Evolutionary conservation across 2,797 vertebrate genomes (phyloP).

Genomic region (Apodemus agrarius): DNA sequence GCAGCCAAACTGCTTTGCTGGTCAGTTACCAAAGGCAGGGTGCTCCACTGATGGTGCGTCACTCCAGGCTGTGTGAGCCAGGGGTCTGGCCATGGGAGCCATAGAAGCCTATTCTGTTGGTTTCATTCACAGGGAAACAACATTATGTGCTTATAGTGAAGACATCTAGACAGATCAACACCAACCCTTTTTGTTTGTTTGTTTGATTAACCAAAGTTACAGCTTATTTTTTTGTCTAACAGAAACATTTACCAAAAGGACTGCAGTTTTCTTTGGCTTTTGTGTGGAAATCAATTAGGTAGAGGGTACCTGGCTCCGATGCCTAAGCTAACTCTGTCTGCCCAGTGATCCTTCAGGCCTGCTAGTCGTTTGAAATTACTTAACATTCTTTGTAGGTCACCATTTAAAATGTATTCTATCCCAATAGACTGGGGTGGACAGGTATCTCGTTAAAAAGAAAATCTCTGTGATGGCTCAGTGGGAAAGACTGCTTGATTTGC

Average conservation of each 20-base stretch:
- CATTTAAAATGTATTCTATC: background rate
- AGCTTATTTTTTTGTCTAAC: background rate
- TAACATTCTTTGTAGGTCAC: background rate
- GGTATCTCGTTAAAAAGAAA: background rate
- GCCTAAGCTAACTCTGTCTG: background rate
- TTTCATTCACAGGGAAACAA: background rate
- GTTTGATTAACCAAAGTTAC: background rate
- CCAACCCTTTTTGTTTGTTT: background rate
- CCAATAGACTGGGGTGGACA: background rate
- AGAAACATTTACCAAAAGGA: background rate
- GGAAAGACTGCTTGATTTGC: background rate
- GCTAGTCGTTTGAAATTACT: background rate
- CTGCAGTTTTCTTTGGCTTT: background rate
- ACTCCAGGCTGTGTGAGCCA: fast-evolving
- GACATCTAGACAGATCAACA: background rate
- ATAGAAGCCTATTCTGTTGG: background rate
- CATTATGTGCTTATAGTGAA: background rate
- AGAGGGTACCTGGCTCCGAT: background rate
- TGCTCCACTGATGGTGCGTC: too few species aligned
- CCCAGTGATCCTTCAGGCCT: background rate
- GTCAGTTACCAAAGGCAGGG: background rate
- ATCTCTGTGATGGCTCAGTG: background rate
- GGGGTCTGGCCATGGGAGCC: background rate
- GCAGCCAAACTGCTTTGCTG: background rate
- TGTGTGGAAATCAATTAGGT: background rate